These are phyloP conservation scores for Atta cephalotes DNA, from an alignment of 1,140 invertebrate genomes.

Conservation along the genomic window DNA sequence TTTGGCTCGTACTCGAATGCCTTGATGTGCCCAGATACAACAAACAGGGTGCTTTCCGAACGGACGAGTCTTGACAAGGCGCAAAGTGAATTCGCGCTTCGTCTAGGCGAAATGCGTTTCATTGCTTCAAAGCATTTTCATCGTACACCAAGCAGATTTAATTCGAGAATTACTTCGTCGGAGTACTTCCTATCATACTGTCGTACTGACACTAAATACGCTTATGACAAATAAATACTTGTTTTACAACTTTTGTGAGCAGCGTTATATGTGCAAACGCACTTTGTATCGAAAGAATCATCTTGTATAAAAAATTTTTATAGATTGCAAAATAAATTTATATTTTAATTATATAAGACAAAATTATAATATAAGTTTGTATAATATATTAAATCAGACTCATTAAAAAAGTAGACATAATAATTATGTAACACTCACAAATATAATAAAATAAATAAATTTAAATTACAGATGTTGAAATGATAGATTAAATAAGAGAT, in stretches of 20 bases:
- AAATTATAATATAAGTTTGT: not conserved
- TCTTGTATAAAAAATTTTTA: not conserved
- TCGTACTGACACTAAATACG: not conserved
- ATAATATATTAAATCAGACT: not conserved
- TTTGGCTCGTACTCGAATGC: conserved; percentile 54
- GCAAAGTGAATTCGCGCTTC: conserved; percentile 55
- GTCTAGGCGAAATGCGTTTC: conserved; percentile 38
- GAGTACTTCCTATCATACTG: not conserved
- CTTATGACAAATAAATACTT: conserved; percentile 20
- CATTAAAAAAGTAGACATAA: not conserved
- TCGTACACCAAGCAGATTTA: conserved; percentile 30
- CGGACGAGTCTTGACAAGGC: conserved; percentile 49
- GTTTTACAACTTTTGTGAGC: not conserved
- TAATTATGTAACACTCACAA: not conserved
- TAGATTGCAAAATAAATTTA: not conserved
- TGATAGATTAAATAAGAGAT: not conserved
- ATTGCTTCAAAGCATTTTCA: conserved; percentile 24
- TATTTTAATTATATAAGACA: not conserved
- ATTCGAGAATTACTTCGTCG: conserved; percentile 33
- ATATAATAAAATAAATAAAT: not conserved
- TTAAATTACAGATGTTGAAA: not conserved
- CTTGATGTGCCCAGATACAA: conserved; percentile 58
- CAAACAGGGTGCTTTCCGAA: conserved; percentile 57
- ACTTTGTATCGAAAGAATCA: not conserved
- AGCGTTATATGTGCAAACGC: not conserved